phyloP scores from a whole-genome alignment of 2,797 vertebrate genomes.

The Lacerta viridis region DNA sequence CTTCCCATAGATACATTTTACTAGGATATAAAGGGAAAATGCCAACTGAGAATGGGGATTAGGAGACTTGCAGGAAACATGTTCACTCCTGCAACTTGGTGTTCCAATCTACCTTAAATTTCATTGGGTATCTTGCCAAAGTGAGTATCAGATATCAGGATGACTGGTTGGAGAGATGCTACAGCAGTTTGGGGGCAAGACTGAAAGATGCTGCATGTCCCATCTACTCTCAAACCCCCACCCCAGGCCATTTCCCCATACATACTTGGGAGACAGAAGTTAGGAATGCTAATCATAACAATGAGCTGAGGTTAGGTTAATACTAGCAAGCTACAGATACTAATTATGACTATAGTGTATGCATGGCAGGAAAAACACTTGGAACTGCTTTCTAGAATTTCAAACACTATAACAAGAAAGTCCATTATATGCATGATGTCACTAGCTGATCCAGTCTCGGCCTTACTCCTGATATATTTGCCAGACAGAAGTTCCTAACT shows the following conservation, averaged over 20 bases:
- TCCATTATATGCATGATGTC: background rate
- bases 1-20: background rate
- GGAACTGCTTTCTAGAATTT: background rate
- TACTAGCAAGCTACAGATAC: background rate
- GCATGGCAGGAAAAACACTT: background rate
- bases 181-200: background rate
- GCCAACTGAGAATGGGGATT: background rate
- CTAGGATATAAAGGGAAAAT: background rate
- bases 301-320: background rate
- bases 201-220: background rate
- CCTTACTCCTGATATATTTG: background rate
- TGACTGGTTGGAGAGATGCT: background rate
- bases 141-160: background rate
- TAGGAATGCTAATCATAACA: background rate
- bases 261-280: background rate
- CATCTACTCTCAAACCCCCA: background rate
- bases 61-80: background rate
- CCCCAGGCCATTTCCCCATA: background rate
- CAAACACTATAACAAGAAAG: background rate
- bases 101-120: background rate
- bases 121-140: background rate
- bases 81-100: background rate
- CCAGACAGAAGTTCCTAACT: background rate
- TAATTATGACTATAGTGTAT: background rate
- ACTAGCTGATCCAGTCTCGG: background rate